Conservation (phyloP, 2,888 invertebrate species). For the Erebia palarica region DNA sequence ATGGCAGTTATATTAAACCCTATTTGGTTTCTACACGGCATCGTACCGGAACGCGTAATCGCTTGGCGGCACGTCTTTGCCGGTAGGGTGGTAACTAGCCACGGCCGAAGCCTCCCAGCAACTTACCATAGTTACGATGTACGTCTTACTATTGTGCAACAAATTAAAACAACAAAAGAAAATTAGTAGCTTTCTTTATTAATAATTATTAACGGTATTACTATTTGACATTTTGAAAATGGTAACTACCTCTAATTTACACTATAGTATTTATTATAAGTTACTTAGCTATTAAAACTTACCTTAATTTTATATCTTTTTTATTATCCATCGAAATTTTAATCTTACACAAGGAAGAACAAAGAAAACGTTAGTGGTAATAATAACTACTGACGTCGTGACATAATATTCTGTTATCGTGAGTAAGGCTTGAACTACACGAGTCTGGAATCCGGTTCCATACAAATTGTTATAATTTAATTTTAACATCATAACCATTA, state of each 20-base stretch:
- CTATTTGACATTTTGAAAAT: slow-evolving; percentile 49
- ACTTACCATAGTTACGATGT: background rate
- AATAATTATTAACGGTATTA: slow-evolving; percentile 12
- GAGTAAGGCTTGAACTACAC: background rate
- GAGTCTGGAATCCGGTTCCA: background rate
- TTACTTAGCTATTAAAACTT: background rate
- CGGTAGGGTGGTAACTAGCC: no score
- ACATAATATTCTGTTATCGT: background rate
- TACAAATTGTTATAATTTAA: background rate
- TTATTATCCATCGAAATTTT: slow-evolving; percentile 6
- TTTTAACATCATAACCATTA: background rate
- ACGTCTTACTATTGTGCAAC: background rate
- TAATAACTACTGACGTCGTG: background rate
- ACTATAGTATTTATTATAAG: slow-evolving; percentile 34
- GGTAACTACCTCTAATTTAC: slow-evolving; percentile 63
- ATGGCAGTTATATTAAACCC: no score
- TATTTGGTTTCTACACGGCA: no score
- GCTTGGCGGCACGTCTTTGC: no score
- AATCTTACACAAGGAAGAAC: background rate
- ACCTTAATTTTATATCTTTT: background rate
- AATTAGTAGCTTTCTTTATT: slow-evolving; percentile 53
- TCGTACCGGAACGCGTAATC: no score
- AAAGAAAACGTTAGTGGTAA: background rate
- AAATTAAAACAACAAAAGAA: slow-evolving; percentile 42
- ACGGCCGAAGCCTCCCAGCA: no score